phyloP scores from a whole-genome alignment of 64 coral and sea anemone genomes.

The Dendrophyllia cribrosa region DNA sequence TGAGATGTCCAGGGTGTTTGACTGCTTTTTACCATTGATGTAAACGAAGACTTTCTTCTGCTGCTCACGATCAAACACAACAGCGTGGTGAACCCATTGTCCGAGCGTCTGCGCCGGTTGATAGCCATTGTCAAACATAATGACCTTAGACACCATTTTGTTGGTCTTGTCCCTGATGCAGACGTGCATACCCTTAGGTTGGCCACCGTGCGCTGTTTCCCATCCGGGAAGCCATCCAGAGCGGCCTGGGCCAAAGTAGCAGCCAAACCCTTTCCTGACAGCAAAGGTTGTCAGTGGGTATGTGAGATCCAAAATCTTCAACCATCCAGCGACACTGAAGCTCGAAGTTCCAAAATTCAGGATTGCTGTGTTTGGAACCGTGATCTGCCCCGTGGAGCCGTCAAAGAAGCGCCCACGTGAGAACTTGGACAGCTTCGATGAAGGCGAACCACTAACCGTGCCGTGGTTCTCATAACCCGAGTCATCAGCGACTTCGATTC shows the following conservation, averaged over 20 bases:
- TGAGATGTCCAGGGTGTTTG: slow-evolving; percentile 41
- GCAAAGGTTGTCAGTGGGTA: slow-evolving; percentile 80
- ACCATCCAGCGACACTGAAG: slow-evolving; percentile 72
- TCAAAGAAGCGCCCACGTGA: slow-evolving; percentile 68
- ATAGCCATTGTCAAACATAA: slow-evolving; percentile 48
- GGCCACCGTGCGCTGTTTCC: slow-evolving; percentile 65
- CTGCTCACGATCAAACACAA: slow-evolving; percentile 49
- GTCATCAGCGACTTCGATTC: slow-evolving; percentile 65
- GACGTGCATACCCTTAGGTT: slow-evolving; percentile 39
- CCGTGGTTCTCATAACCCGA: slow-evolving; percentile 81
- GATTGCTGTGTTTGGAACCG: slow-evolving; percentile 12
- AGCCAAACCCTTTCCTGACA: slow-evolving; percentile 70
- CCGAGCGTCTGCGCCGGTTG: slow-evolving; percentile 1
- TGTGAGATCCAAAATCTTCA: slow-evolving; percentile 62
- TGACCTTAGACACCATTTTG: not conserved
- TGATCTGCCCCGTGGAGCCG: not conserved
- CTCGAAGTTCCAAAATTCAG: slow-evolving; percentile 69
- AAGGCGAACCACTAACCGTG: slow-evolving; percentile 14
- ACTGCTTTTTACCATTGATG: slow-evolving; percentile 68
- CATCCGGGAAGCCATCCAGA: slow-evolving; percentile 54
- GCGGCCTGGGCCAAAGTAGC: slow-evolving; percentile 62
- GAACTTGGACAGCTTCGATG: slow-evolving; percentile 53
- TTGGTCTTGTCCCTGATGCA: slow-evolving; percentile 76
- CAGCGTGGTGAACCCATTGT: slow-evolving; percentile 60
- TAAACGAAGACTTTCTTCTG: slow-evolving; percentile 57